Percentiles rank a stretch among this genome's conserved stretches.
These are phyloP conservation scores for Hetaerina americana DNA, from an alignment of 1,140 invertebrate genomes.

Conservation along the genomic window DNA sequence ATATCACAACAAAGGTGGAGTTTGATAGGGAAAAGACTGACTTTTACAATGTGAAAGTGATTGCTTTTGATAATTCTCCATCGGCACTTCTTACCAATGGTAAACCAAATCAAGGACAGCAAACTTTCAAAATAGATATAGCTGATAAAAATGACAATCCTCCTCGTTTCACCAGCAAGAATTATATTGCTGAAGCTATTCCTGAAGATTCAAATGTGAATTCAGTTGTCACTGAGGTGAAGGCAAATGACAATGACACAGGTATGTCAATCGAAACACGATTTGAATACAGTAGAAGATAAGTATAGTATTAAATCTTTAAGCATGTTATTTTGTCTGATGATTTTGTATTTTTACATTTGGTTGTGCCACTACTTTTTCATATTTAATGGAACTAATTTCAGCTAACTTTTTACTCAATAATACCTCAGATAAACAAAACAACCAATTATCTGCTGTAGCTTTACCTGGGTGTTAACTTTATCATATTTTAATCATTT, in stretches of 20 bases:
- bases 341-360: too few species aligned
- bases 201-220: slow-evolving; percentile 71
- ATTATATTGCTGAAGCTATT: slow-evolving; percentile 63
- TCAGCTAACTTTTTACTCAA: too few species aligned
- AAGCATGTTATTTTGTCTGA: too few species aligned
- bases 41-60: slow-evolving; percentile 71
- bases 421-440: too few species aligned
- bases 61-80: slow-evolving; percentile 71
- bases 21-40: slow-evolving; percentile 71
- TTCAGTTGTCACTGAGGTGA: slow-evolving; percentile 64
- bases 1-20: slow-evolving; percentile 58
- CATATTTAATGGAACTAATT: too few species aligned
- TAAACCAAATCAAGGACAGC: slow-evolving; percentile 53
- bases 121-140: slow-evolving; percentile 72
- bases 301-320: slow-evolving; percentile 4
- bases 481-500: too few species aligned
- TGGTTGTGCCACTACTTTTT: too few species aligned
- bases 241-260: slow-evolving; percentile 64
- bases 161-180: slow-evolving; percentile 56
- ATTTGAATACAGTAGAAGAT: not conserved
- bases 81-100: slow-evolving; percentile 55
- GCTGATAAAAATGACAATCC: slow-evolving; percentile 85
- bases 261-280: too few species aligned
- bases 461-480: too few species aligned
- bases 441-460: too few species aligned